A percentile compares a stretch with the other conserved stretches of the same genome.
Conservation (phyloP, 2,888 invertebrate species). For the Actias luna region DNA sequence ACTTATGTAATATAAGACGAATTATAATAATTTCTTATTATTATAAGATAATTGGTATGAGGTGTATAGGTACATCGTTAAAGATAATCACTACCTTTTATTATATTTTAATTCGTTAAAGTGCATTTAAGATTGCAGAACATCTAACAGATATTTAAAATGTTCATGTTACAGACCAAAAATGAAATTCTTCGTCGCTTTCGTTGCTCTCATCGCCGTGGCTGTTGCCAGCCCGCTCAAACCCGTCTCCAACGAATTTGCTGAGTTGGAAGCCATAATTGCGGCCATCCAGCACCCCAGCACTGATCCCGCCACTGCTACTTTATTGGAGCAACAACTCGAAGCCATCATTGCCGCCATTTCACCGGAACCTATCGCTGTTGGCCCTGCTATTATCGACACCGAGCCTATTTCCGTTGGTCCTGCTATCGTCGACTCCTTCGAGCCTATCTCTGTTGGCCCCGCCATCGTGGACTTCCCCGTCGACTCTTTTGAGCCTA, state of each 20-base stretch:
- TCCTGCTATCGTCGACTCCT: slow-evolving; percentile 22
- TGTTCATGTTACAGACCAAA: slow-evolving; percentile 37
- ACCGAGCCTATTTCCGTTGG: slow-evolving; percentile 19
- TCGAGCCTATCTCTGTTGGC: slow-evolving; percentile 22
- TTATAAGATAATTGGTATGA: too few species aligned
- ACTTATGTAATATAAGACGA: too few species aligned
- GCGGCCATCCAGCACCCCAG: slow-evolving; percentile 55
- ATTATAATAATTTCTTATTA: too few species aligned
- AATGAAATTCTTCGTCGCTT: slow-evolving; percentile 60
- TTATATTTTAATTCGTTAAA: too few species aligned
- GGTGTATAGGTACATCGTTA: too few species aligned
- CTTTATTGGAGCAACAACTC: slow-evolving; percentile 45
- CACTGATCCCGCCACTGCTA: slow-evolving; percentile 54
- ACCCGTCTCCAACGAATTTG: slow-evolving; percentile 27
- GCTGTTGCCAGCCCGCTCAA: slow-evolving; percentile 42
- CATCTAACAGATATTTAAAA: too few species aligned
- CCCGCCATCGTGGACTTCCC: slow-evolving; percentile 22
- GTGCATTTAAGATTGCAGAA: too few species aligned
- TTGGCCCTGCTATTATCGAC: slow-evolving; percentile 19
- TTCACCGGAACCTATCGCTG: slow-evolving; percentile 26
- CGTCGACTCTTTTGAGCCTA: slow-evolving; percentile 29
- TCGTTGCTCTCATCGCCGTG: slow-evolving; percentile 50
- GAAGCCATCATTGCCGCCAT: slow-evolving; percentile 33
- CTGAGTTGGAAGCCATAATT: slow-evolving; percentile 43
- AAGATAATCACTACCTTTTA: too few species aligned